Percentiles rank a stretch among this genome's conserved stretches.
These are phyloP conservation scores for Acanthurus leucopareius DNA, from an alignment of 2,797 vertebrate genomes.

Conservation along the genomic window DNA sequence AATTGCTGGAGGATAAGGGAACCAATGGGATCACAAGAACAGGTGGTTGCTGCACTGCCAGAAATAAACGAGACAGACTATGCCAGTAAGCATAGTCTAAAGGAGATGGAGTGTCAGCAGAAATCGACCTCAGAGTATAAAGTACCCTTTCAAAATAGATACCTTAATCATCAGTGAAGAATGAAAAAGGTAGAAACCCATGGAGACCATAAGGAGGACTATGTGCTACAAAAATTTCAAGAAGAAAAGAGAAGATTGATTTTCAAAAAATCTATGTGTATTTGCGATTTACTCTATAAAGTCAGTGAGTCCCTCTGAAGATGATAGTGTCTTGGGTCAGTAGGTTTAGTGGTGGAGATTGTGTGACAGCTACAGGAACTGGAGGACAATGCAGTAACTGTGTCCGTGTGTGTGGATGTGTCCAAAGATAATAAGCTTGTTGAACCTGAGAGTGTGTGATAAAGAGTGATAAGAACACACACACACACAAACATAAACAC, in stretches of 20 bases:
- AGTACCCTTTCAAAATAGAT: not conserved
- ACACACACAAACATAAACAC: conserved; percentile 24
- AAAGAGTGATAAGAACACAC: conserved; percentile 26
- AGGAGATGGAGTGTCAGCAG: not conserved
- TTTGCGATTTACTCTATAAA: not conserved
- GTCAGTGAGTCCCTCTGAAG: conserved; percentile 20
- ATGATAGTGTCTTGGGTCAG: conserved; percentile 25
- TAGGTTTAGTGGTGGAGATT: conserved; percentile 31
- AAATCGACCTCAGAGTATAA: conserved; percentile 3
- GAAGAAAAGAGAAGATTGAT: not conserved
- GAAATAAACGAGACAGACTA: not conserved
- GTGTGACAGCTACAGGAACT: conserved; percentile 32
- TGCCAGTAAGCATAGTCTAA: conserved; percentile 2
- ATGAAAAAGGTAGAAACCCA: not conserved
- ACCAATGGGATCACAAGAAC: conserved; percentile 29
- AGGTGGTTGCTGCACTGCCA: conserved; percentile 3
- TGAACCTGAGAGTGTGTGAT: conserved; percentile 37
- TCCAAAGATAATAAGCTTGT: conserved; percentile 17
- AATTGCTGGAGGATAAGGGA: conserved; percentile 26
- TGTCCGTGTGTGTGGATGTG: no score
- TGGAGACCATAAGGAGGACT: not conserved
- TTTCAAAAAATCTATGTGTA: no score
- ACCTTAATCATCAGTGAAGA: not conserved
- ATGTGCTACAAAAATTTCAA: not conserved
- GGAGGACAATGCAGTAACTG: conserved; percentile 44